These are phyloP conservation scores for Phymatocera aterrima DNA, from an alignment of 2,888 invertebrate genomes.

Conservation along the genomic window DNA sequence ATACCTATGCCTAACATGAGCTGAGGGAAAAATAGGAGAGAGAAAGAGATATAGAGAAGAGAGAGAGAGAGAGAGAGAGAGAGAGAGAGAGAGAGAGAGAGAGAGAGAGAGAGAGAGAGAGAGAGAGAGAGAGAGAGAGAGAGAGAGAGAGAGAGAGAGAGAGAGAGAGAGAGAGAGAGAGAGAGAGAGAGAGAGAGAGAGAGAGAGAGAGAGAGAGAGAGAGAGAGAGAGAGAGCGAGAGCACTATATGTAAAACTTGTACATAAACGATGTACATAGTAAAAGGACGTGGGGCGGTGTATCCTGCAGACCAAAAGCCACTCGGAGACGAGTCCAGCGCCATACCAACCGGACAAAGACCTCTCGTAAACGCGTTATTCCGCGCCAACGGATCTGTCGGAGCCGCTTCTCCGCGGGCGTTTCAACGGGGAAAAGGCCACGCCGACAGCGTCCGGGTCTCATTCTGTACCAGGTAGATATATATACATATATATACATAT, in stretches of 20 bases:
- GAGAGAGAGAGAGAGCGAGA: too few relatives aligned
- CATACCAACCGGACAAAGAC: constrained; percentile 49
- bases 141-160: too few relatives aligned
- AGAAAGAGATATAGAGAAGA: too few relatives aligned
- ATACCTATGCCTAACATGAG: background rate
- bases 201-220: too few relatives aligned
- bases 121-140: too few relatives aligned
- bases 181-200: too few relatives aligned
- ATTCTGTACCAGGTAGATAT: background rate
- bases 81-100: too few relatives aligned
- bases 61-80: too few relatives aligned
- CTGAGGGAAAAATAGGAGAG: background rate
- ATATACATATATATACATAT: too few relatives aligned
- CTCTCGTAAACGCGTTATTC: constrained; percentile 73
- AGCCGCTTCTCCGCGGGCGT: constrained; percentile 65
- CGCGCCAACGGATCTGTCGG: constrained; percentile 73
- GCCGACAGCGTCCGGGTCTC: background rate
- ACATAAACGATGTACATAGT: too few relatives aligned
- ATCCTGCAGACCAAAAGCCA: constrained; percentile 40
- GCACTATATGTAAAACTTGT: background rate
- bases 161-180: too few relatives aligned
- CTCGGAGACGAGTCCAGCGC: constrained; percentile 42
- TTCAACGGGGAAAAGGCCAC: constrained; percentile 10
- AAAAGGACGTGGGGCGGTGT: background rate
- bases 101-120: too few relatives aligned